Percentiles rank a stretch among this genome's conserved stretches.
These are phyloP conservation scores for Lasioglossum oenotherae DNA, from an alignment of 2,888 invertebrate genomes.

Conservation along the genomic window DNA sequence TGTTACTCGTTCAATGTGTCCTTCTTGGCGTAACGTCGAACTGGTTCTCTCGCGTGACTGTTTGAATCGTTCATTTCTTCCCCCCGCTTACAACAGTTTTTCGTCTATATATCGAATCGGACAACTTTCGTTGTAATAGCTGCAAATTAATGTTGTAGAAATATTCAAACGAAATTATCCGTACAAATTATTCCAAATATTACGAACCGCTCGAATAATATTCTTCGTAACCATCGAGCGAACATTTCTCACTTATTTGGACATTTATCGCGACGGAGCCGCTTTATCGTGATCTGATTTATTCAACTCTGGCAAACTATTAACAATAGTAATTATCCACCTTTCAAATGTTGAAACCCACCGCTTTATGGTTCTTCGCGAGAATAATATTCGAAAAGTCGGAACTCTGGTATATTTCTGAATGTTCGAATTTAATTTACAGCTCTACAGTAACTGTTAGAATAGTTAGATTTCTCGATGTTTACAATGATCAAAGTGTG, in stretches of 20 bases:
- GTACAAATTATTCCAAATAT: background rate
- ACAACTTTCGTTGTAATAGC: background rate
- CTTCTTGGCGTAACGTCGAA: constrained; percentile 4
- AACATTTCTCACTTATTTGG: background rate
- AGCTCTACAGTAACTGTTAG: background rate
- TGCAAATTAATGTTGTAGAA: background rate
- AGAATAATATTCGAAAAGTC: background rate
- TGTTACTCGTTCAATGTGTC: background rate
- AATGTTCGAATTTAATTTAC: constrained; percentile 1
- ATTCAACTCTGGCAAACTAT: background rate
- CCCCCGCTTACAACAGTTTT: background rate
- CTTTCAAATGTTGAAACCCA: background rate
- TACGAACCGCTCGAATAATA: background rate
- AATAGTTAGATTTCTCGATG: background rate
- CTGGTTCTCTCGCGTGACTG: background rate
- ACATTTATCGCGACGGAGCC: background rate
- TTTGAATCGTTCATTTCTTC: background rate
- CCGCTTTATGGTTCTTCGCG: background rate
- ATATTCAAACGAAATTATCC: background rate
- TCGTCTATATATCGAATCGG: background rate
- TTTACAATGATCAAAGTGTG: constrained; percentile 7
- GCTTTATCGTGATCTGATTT: background rate
- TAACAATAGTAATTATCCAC: background rate
- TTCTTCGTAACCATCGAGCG: background rate
- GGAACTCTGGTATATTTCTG: background rate